A percentile compares a stretch with the other conserved stretches of the same genome.
Evolutionary conservation across 2,888 invertebrate species (phyloP).

Genomic region (Drosophila nigritarsus): DNA sequence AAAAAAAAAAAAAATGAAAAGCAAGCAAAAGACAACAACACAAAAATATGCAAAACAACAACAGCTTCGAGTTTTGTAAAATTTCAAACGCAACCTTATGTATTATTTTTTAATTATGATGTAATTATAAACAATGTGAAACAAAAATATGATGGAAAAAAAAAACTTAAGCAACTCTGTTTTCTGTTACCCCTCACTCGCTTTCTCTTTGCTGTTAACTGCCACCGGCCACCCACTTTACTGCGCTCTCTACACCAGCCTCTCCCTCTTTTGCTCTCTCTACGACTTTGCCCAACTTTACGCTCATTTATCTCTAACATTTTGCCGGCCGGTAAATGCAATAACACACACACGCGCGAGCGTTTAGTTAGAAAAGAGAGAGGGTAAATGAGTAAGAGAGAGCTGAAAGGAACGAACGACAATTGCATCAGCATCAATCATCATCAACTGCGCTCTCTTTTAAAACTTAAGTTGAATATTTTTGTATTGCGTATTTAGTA

Average conservation of each 20-base stretch:
- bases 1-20: conserved; percentile 40
- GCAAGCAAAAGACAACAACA: conserved; percentile 44
- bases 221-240: conserved; percentile 6
- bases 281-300: conserved; percentile 19
- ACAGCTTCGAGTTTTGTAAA: conserved; percentile 74
- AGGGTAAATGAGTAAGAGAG: conserved; percentile 12
- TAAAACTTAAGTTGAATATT: conserved; percentile 46
- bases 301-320: conserved; percentile 28
- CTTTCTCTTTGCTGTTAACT: conserved; percentile 12
- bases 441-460: conserved; percentile 18
- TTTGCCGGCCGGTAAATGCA: conserved; percentile 70
- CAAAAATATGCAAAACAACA: conserved; percentile 60
- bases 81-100: conserved; percentile 83
- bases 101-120: conserved; percentile 84
- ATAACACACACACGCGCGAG: conserved; percentile 15
- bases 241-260: conserved; percentile 1
- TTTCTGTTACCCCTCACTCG: conserved; percentile 43
- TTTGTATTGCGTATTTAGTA: conserved; percentile 42
- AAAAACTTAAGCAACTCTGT: conserved; percentile 65
- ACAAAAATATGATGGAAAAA: conserved; percentile 75
- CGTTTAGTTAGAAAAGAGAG: conserved; percentile 1
- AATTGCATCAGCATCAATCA: background rate
- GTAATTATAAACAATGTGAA: conserved; percentile 84
- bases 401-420: conserved; percentile 2
- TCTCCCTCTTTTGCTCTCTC: conserved; percentile 12